These are phyloP conservation scores for Corythornis cristatus DNA, from an alignment of 2,113 vertebrate species.

Conservation along the genomic window DNA sequence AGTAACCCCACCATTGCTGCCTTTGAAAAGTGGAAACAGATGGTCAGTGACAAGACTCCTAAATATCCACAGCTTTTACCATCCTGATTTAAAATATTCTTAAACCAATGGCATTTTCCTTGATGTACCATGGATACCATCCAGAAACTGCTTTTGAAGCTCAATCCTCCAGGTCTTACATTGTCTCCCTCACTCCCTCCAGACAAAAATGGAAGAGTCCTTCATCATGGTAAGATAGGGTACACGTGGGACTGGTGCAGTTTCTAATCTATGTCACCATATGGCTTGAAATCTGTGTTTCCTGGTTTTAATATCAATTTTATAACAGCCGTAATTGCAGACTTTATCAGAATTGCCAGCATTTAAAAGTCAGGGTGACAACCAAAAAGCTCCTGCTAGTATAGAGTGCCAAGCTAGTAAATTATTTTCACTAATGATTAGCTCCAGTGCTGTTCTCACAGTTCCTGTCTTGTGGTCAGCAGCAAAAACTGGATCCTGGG, in stretches of 20 bases:
- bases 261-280: neutral
- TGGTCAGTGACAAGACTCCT: neutral
- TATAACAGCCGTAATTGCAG: neutral
- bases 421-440: neutral
- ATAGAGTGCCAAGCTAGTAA: neutral
- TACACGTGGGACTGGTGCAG: neutral
- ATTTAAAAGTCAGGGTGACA: neutral
- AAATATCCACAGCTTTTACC: neutral
- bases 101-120: neutral
- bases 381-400: neutral
- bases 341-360: neutral
- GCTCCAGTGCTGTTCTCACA: neutral
- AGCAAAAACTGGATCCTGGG: neutral
- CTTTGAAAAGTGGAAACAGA: neutral
- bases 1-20: neutral
- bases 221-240: neutral
- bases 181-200: neutral
- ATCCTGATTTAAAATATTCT: neutral
- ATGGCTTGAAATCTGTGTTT: neutral
- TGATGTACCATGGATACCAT: neutral
- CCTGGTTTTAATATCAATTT: neutral
- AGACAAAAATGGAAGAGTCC: neutral
- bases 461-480: neutral
- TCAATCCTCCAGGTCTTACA: neutral
- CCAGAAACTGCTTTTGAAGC: neutral